A percentile compares a stretch with the other conserved stretches of the same genome.
These are phyloP conservation scores for Drosophila melanica DNA, from an alignment of 1,140 invertebrate species.

Conservation along the genomic window DNA sequence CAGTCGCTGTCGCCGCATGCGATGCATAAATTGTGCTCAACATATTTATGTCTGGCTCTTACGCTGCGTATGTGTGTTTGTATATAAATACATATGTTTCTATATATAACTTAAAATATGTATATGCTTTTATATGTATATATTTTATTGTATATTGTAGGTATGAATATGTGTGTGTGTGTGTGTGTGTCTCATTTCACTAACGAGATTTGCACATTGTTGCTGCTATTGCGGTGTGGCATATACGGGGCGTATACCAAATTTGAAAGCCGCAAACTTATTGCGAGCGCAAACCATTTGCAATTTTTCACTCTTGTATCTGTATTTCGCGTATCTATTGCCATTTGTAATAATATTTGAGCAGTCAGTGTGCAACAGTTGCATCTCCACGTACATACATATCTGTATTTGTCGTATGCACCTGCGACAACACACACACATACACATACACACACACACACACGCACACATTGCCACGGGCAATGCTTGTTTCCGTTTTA, in stretches of 20 bases:
- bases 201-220: constrained; percentile 74
- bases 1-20: constrained; percentile 40
- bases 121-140: neutral
- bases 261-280: constrained; percentile 40
- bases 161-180: neutral
- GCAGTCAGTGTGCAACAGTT: constrained; percentile 49
- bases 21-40: constrained; percentile 41
- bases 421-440: constrained; percentile 17
- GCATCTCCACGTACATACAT: constrained; percentile 13
- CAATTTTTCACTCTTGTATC: constrained; percentile 62
- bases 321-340: constrained; percentile 41
- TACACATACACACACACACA: constrained; percentile 8
- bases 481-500: constrained; percentile 32
- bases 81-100: neutral
- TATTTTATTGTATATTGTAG: neutral
- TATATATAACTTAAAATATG: neutral
- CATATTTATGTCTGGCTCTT: constrained; percentile 39
- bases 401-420: constrained; percentile 26
- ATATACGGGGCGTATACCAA: constrained; percentile 21
- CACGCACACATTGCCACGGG: constrained; percentile 20
- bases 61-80: constrained; percentile 5
- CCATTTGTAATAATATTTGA: constrained; percentile 67
- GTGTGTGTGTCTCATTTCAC: constrained; percentile 29
- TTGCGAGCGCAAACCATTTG: constrained; percentile 46
- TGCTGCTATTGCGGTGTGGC: constrained; percentile 4